Conservation (phyloP, 1,140 invertebrate genomes). For the Anastatus disparis region DNA sequence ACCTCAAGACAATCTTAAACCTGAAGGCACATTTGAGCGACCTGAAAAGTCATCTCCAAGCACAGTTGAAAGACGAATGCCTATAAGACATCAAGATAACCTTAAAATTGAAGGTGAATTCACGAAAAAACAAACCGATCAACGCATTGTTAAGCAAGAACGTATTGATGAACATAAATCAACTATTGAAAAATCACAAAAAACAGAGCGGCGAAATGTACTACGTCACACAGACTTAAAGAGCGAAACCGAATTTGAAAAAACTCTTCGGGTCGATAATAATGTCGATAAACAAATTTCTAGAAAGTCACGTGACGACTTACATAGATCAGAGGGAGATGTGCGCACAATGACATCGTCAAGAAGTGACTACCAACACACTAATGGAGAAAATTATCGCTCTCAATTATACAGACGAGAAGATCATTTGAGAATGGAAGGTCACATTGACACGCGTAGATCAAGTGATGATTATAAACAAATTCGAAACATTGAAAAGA, state of each 20-base stretch:
- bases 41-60: slow-evolving; percentile 58
- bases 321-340: slow-evolving; percentile 10
- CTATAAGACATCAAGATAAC: slow-evolving; percentile 66
- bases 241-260: slow-evolving; percentile 27
- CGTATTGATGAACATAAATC: neutral
- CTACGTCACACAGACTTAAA: slow-evolving; percentile 22
- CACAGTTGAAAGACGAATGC: slow-evolving; percentile 65
- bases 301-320: neutral
- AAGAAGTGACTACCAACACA: slow-evolving; percentile 15
- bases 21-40: slow-evolving; percentile 65
- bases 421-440: slow-evolving; percentile 30
- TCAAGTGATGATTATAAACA: slow-evolving; percentile 59
- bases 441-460: slow-evolving; percentile 54
- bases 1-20: slow-evolving; percentile 69
- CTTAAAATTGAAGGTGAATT: slow-evolving; percentile 71
- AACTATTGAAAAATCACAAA: neutral
- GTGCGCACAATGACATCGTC: neutral
- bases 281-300: neutral
- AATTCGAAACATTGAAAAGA: slow-evolving; percentile 39
- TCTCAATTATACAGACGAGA: slow-evolving; percentile 23
- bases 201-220: slow-evolving; percentile 8
- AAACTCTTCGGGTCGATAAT: slow-evolving; percentile 9
- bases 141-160: neutral
- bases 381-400: slow-evolving; percentile 2
- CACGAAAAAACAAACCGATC: slow-evolving; percentile 46